Conservation (phyloP, 1,140 invertebrate species). For the Neoseiulus cucumeris region DNA sequence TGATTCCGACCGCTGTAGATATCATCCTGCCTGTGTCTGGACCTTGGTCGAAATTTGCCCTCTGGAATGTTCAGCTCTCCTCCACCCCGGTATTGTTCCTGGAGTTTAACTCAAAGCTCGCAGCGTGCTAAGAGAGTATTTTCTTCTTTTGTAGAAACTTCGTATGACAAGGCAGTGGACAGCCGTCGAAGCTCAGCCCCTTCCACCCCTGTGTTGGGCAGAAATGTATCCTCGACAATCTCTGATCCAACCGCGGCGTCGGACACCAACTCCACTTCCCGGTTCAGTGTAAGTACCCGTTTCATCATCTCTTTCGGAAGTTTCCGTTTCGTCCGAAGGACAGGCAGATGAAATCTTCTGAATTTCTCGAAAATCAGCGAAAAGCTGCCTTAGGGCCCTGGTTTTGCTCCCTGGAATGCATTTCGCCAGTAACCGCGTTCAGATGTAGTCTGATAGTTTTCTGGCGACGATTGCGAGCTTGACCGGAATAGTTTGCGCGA, state of each 20-base stretch:
- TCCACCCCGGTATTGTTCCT: neutral
- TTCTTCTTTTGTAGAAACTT: slow-evolving; percentile 44
- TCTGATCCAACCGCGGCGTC: slow-evolving; percentile 1
- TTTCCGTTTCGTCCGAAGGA: neutral
- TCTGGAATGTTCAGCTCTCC: neutral
- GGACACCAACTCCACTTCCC: slow-evolving; percentile 3
- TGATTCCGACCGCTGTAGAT: too few relatives aligned
- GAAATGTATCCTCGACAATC: neutral
- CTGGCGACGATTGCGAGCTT: too few relatives aligned
- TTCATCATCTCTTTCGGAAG: neutral
- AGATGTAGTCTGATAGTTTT: too few relatives aligned
- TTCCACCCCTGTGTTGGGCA: slow-evolving; percentile 50
- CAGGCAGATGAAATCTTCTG: neutral
- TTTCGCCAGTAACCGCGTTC: too few relatives aligned
- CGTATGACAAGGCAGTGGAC: slow-evolving; percentile 63
- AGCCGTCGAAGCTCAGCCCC: slow-evolving; percentile 54
- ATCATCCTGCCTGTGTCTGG: too few relatives aligned
- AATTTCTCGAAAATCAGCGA: too few relatives aligned
- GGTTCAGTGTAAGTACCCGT: slow-evolving; percentile 3
- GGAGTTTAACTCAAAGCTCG: neutral
- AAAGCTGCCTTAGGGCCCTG: too few relatives aligned
- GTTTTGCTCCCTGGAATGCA: too few relatives aligned
- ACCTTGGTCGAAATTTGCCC: too few relatives aligned
- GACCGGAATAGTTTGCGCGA: too few relatives aligned
- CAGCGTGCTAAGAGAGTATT: neutral